Base-by-base conservation (phyloP, 2,888 invertebrate species). In the Cyclophora albipunctata region DNA sequence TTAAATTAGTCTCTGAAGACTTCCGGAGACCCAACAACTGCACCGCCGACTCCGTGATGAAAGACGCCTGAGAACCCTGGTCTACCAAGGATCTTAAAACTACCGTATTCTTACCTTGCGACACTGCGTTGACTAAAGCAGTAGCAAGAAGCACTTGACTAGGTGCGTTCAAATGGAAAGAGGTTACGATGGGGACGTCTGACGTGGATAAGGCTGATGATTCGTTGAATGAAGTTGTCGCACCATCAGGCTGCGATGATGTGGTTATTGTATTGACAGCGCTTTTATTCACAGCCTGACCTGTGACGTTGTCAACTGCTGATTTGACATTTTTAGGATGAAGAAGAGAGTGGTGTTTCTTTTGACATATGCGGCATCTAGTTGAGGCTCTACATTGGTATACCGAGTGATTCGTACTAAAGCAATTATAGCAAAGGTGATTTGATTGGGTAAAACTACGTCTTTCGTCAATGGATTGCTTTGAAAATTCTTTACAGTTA, bases 401-500 rank as follows among this genome's bases (percentile, higher is more conserved):
- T 5, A 43, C 50, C 2, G 44, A 20, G 34, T 50, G 50, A 34
- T 50, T 41, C 3, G 20, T 6, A 5, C 48, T 46, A 33, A 57
- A 44, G 44, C 56, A 57, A 49, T 54, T 57, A 45, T 50, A 57
- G 41, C 56, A 57, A 5, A 57, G 20, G 4, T 34, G 7, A 34
- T 42, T 48, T 3, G 20, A 35, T 49, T 48, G 48, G 7, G 47
- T 52, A 46, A 54, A 54, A 4, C 45, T 42, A 45, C 48, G 48
- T 34, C 56, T 48, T 42, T 35, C 40, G 34, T 50, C 45, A 6
- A 37, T 45, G 42, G 42, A 40, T 20, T 49, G 7, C n/a, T 52
- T 49, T 35, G 49, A 40, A 45, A 58, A 58, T 42, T 49, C 40
- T 41, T 58, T 55, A 41, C 55, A 58, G 46, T 51, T 47, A 20